Conservation (phyloP, 2,113 vertebrate genomes). For the Coturnix japonica region DNA sequence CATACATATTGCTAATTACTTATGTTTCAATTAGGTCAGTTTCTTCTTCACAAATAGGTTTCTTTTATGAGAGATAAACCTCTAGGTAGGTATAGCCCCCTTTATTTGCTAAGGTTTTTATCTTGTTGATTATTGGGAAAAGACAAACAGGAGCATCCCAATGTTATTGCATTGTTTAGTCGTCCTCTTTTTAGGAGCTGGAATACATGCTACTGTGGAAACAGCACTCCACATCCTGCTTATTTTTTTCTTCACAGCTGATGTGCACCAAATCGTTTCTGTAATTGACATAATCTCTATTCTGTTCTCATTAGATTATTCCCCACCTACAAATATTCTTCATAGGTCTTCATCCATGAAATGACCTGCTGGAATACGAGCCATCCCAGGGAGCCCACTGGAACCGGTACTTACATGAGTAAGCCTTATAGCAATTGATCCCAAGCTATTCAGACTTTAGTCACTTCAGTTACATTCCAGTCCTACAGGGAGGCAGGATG, state of each 20-base stretch:
- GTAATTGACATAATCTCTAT: not conserved
- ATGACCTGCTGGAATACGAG: not conserved
- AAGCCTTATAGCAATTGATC: not conserved
- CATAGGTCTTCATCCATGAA: conserved; percentile 35
- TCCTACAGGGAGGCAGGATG: conserved; percentile 45
- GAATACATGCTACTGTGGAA: not conserved
- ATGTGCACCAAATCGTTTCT: conserved; percentile 12
- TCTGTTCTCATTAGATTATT: conserved; percentile 9
- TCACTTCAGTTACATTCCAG: not conserved
- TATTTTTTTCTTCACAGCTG: conserved; percentile 26
- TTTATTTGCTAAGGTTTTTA: not conserved
- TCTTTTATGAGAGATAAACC: not conserved
- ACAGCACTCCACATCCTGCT: not conserved
- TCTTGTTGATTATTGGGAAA: not conserved
- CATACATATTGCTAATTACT: not conserved
- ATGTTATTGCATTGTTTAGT: not conserved
- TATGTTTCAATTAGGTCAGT: not conserved
- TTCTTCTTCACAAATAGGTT: not conserved
- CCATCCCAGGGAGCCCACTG: conserved; percentile 31
- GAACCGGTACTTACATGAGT: conserved; percentile 3
- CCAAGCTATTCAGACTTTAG: conserved; percentile 32
- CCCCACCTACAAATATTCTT: conserved; percentile 30
- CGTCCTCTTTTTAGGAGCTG: not conserved
- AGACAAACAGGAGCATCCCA: not conserved
- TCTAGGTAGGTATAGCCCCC: not conserved